phyloP scores from a whole-genome alignment of 2,797 vertebrate genomes.

The Cynodonichthys magdalenae region DNA sequence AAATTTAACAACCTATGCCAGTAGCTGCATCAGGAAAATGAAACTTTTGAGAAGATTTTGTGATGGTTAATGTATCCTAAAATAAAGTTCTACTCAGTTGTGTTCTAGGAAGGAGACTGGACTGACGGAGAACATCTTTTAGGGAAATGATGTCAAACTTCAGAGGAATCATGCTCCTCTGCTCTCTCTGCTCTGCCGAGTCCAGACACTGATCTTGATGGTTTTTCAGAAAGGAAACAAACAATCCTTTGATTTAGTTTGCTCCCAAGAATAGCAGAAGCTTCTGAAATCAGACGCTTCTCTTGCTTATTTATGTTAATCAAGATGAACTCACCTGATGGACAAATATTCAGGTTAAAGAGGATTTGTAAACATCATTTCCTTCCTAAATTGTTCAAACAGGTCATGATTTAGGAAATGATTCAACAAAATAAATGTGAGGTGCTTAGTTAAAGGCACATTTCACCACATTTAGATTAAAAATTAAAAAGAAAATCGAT shows the following conservation, averaged over 20 bases:
- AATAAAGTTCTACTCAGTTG: background rate
- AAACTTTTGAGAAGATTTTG: background rate
- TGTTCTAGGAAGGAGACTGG: constrained; percentile 40
- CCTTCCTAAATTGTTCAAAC: background rate
- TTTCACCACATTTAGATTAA: background rate
- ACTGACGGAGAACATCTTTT: constrained; percentile 35
- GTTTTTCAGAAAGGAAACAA: constrained; percentile 44
- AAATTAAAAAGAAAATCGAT: background rate
- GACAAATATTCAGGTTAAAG: background rate
- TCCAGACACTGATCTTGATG: constrained; percentile 23
- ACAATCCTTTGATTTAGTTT: constrained; percentile 30
- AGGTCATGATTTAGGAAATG: constrained; percentile 18
- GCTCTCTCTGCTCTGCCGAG: constrained; percentile 61
- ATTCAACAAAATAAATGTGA: constrained; percentile 33
- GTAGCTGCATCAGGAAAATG: rapidly evolving
- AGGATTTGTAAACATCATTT: background rate
- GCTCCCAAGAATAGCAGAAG: constrained; percentile 4
- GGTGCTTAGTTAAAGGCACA: background rate
- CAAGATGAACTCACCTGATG: background rate
- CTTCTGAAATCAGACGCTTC: background rate
- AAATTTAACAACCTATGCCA: background rate
- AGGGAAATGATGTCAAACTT: constrained; percentile 46
- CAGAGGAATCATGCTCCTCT: constrained; percentile 62
- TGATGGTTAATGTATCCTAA: background rate
- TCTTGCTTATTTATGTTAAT: background rate